Base-by-base conservation (phyloP, 2,797 vertebrate species). In the Chelon auratus region DNA sequence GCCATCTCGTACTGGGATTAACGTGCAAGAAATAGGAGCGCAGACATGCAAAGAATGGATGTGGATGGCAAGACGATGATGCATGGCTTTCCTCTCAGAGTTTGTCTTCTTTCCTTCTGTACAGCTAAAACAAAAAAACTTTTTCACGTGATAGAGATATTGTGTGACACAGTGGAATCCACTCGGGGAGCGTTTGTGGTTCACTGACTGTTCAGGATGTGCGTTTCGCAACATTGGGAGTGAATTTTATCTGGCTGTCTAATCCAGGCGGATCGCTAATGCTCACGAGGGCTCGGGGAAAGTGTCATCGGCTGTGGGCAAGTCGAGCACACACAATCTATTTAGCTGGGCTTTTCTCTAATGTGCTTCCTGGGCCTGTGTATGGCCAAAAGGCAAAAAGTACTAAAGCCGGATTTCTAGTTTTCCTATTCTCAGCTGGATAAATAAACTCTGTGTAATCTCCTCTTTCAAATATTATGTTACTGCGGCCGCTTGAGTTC, bases 301-400 rank as follows among this genome's bases (percentile, higher is more conserved):
- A 73, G 84, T 88, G 87, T 90, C 87, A 79, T 85, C 56, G 60
- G 84, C 86, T 84, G 51, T 68, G 75, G 83, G 72, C 91, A 82
- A 91, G 77, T 90, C 83, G 72, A 91, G 90, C 87, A 85, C 76
- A 91, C 77, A 77, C 88, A 92, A 92, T 90, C 89, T 92, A 89
- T 91, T 93, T 89, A 90, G 87, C 81, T 53, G 60, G 79, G 70
- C 72, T 81, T 75, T 67, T 79, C 69, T 68, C 66, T 83, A 84
- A 86, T 87, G 78, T 84, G 72, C 66, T 76, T 56, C 75, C 57
- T 50, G 14, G 40, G 70, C 61, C 8, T 33, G 55, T 65, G 33
- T 77, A 54, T 77, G 56, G 65, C 80, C 78, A 70, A 84, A 88
- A 82, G 82, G 80, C 77, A 78, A 76, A 75, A 83, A 69, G 68